A percentile compares a stretch with the other conserved stretches of the same genome.
Evolutionary conservation across 2,113 vertebrate species (phyloP).

Genomic region (Gobius niger): DNA sequence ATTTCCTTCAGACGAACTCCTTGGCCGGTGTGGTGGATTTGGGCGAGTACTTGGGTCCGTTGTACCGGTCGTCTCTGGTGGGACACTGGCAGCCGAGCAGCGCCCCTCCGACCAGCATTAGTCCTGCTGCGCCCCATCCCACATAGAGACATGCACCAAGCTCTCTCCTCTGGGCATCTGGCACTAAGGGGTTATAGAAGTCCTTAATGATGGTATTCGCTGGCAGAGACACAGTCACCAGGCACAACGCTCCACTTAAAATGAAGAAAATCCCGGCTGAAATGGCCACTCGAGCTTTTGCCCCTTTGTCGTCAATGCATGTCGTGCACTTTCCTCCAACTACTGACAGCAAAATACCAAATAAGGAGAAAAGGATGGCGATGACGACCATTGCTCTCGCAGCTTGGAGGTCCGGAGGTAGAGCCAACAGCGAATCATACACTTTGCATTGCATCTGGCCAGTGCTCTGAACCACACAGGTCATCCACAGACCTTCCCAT

Average conservation of each 20-base stretch:
- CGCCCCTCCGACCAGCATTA: slow-evolving; percentile 83
- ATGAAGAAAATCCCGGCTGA: slow-evolving; percentile 83
- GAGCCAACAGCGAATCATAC: slow-evolving; percentile 84
- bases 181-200: slow-evolving; percentile 85
- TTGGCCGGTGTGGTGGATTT: slow-evolving; percentile 83
- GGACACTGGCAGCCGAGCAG: slow-evolving; percentile 88
- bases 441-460: slow-evolving; percentile 88
- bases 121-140: slow-evolving; percentile 80
- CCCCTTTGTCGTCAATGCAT: slow-evolving; percentile 83
- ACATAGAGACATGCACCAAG: slow-evolving; percentile 78
- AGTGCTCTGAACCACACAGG: slow-evolving; percentile 87
- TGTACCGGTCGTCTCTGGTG: slow-evolving; percentile 73
- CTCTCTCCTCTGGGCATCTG: slow-evolving; percentile 83
- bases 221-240: slow-evolving; percentile 87
- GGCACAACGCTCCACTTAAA: slow-evolving; percentile 80
- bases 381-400: slow-evolving; percentile 86
- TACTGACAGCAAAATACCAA: slow-evolving; percentile 85
- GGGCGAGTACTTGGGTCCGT: slow-evolving; percentile 82
- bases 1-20: slow-evolving; percentile 75
- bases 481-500: slow-evolving; percentile 89
- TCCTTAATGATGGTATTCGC: slow-evolving; percentile 87
- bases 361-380: slow-evolving; percentile 80
- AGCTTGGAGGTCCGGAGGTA: slow-evolving; percentile 86
- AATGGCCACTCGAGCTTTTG: slow-evolving; percentile 87
- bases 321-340: slow-evolving; percentile 90